Evolutionary conservation across 2,113 vertebrate species (phyloP), one percentile per base, ranked within the genome.

Genomic region (Platichthys flesus): DNA sequence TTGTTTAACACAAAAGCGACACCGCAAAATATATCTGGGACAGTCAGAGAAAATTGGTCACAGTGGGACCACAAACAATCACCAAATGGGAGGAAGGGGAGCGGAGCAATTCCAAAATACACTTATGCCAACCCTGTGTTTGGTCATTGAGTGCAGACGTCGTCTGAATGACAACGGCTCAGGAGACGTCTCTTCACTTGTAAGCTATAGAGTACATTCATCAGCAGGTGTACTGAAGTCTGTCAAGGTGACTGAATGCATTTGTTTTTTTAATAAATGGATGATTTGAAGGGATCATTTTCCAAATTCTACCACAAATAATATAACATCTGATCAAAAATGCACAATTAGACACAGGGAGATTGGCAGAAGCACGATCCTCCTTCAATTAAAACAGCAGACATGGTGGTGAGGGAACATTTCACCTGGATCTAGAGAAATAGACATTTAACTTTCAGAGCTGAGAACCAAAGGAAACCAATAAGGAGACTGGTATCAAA

Each of bases 61-160:
- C 67, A 16, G 14, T 6, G n/a, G 67, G 51, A 4, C 54, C 42
- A 67, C 55, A 28, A 66, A 47, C 58, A 63, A 76, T 28, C 18
- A 64, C 55, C 14, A 16, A 54, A 49, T 21, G 21, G 60, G 21
- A 37, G 67, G n/a, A n/a, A 24, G 3, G 51, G 42, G 60, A 57
- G 10, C 60, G 9, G 56, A 54, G 20, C 12, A n/a, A 54, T 23
- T 10, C 18, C 47, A 47, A 14, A 45, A 45, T 20, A n/a, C 54
- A 51, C 18, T n/a, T 14, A n/a, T 20, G 28, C 3, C 20, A 35
- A 9, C 10, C 3, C 18, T 4, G 9, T 15, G 26, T 42, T 45
- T 31, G 7, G 10, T 28, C 51, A 23, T 3, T 13, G 2, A 37
- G 24, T 56, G 54, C 54, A n/a, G 24, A 31, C 24, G 56, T 9